A percentile compares a stretch with the other conserved stretches of the same genome.
Evolutionary conservation across 2,888 invertebrate genomes (phyloP).

Genomic region (Trichacis sp.): DNA sequence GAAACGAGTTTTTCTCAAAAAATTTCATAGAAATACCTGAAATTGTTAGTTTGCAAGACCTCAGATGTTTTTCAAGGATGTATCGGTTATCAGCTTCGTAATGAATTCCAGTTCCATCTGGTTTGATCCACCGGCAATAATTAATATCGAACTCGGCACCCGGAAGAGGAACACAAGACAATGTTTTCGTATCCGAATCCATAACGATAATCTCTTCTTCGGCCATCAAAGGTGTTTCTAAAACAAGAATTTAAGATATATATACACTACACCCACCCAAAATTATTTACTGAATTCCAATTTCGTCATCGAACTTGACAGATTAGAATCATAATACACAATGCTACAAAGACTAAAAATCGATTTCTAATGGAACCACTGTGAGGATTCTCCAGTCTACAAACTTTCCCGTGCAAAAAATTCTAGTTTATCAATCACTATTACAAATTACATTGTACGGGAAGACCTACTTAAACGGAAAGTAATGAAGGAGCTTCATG

Average conservation of each 20-base stretch:
- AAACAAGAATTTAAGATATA: slow-evolving; percentile 39
- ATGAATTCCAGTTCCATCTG: slow-evolving; percentile 56
- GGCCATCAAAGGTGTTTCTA: slow-evolving; percentile 50
- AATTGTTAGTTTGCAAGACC: slow-evolving; percentile 50
- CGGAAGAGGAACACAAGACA: slow-evolving; percentile 52
- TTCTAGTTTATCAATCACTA: slow-evolving; percentile 1
- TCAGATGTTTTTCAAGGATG: slow-evolving; percentile 29
- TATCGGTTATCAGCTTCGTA: slow-evolving; percentile 40
- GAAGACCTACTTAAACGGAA: slow-evolving; percentile 45
- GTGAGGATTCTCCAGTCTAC: too few relatives aligned
- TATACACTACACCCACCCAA: too few relatives aligned
- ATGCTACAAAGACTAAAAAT: not conserved
- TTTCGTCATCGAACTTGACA: too few relatives aligned
- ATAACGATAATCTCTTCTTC: slow-evolving; percentile 32
- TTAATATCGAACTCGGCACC: slow-evolving; percentile 48
- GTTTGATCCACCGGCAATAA: slow-evolving; percentile 62
- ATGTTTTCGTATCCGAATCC: slow-evolving; percentile 25
- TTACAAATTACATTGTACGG: slow-evolving; percentile 22
- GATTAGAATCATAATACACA: not conserved
- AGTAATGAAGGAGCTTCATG: slow-evolving; percentile 46
- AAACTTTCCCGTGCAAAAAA: not conserved
- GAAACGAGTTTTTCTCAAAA: too few relatives aligned
- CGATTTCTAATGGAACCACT: too few relatives aligned
- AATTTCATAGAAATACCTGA: slow-evolving; percentile 37
- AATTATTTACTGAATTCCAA: too few relatives aligned